Conservation (phyloP, 1,140 invertebrate species). For the Hylaeus volcanicus region DNA sequence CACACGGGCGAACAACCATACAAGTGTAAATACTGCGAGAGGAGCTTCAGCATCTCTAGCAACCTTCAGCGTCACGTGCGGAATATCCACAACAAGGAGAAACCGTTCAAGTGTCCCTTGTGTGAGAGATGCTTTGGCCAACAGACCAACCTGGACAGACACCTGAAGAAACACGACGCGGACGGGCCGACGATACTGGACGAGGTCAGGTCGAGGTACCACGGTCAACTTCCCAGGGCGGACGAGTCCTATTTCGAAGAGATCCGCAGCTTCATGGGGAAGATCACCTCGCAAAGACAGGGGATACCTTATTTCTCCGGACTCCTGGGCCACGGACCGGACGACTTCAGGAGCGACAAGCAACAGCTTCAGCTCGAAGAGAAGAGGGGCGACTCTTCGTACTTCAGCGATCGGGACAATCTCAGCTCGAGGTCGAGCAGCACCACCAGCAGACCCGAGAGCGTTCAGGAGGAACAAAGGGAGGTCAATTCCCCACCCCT, state of each 20-base stretch:
- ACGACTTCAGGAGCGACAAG: conserved; percentile 77
- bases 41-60: conserved; percentile 99
- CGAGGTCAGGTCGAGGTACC: conserved; percentile 80
- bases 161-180: conserved; percentile 98
- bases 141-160: conserved; percentile 98
- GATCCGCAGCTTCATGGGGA: conserved; percentile 96
- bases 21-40: conserved; percentile 98
- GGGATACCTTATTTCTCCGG: conserved; percentile 76
- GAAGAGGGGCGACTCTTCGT: conserved; percentile 81
- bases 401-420: conserved; percentile 82
- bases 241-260: conserved; percentile 96
- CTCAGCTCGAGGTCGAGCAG: conserved; percentile 82
- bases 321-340: conserved; percentile 67
- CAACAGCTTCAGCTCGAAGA: conserved; percentile 77
- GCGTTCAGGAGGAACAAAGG: conserved; percentile 77
- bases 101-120: conserved; percentile 92
- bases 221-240: conserved; percentile 75
- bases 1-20: conserved; percentile 99
- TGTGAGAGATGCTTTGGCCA: conserved; percentile 97
- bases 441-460: conserved; percentile 78
- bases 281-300: conserved; percentile 85
- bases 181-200: conserved; percentile 89
- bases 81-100: conserved; percentile 99
- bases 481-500: conserved; percentile 73
- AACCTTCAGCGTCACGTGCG: conserved; percentile 99